Conservation (phyloP, 2,888 invertebrate genomes). For the Apeira syringaria region DNA sequence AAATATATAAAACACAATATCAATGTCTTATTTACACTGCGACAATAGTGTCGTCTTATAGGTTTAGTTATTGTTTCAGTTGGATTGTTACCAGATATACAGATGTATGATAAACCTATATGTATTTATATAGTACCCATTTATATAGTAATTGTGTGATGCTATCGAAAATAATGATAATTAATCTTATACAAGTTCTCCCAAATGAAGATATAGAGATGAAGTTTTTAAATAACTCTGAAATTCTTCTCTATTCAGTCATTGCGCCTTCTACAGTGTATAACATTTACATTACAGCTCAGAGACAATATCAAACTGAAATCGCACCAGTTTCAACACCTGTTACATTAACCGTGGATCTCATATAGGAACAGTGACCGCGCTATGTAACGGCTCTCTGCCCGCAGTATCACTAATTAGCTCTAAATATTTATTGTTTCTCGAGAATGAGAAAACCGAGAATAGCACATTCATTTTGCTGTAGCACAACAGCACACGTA, state of each 20-base stretch:
- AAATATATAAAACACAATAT: not conserved
- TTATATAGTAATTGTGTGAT: too few species aligned
- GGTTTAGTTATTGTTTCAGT: not conserved
- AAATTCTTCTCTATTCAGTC: too few species aligned
- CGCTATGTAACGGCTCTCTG: conserved; percentile 24
- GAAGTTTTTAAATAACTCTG: too few species aligned
- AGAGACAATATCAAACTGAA: conserved; percentile 50
- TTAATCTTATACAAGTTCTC: too few species aligned
- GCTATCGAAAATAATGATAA: too few species aligned
- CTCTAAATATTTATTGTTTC: conserved; percentile 44
- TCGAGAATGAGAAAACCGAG: conserved; percentile 45
- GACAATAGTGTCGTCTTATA: not conserved
- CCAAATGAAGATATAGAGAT: too few species aligned
- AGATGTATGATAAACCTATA: too few species aligned
- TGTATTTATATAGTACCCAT: too few species aligned
- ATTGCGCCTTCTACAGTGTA: too few species aligned
- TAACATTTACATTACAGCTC: too few species aligned
- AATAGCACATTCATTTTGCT: conserved; percentile 50
- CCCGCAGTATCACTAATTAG: conserved; percentile 33
- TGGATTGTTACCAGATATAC: not conserved
- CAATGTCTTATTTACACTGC: conserved; percentile 1
- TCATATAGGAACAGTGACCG: not conserved
- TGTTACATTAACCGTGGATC: conserved; percentile 57
- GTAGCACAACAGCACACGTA: conserved; percentile 67
- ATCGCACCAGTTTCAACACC: conserved; percentile 57